Evolutionary conservation across 2,888 invertebrate genomes (phyloP).

Genomic region (Drosophila percnosoma): DNA sequence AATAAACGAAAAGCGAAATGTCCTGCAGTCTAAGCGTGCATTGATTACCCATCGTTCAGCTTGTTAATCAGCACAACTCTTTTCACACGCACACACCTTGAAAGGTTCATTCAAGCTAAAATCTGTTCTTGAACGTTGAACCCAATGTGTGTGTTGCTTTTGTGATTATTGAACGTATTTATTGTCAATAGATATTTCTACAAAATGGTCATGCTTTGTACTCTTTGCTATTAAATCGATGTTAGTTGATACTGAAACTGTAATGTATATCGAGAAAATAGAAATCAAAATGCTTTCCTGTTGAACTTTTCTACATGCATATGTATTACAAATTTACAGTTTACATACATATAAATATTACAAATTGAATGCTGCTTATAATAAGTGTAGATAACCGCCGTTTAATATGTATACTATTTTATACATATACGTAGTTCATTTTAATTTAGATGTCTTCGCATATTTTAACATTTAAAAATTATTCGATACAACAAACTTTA

Average conservation of each 20-base stretch:
- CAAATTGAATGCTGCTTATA: slow-evolving; percentile 21
- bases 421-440: not conserved
- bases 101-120: not conserved
- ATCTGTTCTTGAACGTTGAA: not conserved
- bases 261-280: slow-evolving; percentile 6
- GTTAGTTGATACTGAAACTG: slow-evolving; percentile 1
- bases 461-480: slow-evolving; percentile 4
- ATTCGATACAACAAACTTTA: slow-evolving; percentile 7
- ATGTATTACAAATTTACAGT: slow-evolving; percentile 18
- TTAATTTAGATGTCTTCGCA: slow-evolving; percentile 7
- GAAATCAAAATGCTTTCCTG: slow-evolving; percentile 15
- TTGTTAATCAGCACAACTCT: not conserved
- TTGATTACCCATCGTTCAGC: not conserved
- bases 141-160: slow-evolving; percentile 2
- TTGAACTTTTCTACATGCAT: slow-evolving; percentile 12
- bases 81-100: not conserved
- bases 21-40: not conserved
- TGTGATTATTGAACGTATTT: slow-evolving; percentile 16
- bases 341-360: slow-evolving; percentile 13
- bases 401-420: slow-evolving; percentile 12
- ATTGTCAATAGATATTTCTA: slow-evolving; percentile 23
- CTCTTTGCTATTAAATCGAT: slow-evolving; percentile 9
- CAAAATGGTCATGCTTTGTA: slow-evolving; percentile 6
- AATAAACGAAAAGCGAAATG: not conserved
- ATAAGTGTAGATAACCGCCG: slow-evolving; percentile 7